These are phyloP conservation scores for Corticium candelabrum DNA, from an alignment of 37 sponge, comb jelly and placozoan genomes.

Conservation along the genomic window DNA sequence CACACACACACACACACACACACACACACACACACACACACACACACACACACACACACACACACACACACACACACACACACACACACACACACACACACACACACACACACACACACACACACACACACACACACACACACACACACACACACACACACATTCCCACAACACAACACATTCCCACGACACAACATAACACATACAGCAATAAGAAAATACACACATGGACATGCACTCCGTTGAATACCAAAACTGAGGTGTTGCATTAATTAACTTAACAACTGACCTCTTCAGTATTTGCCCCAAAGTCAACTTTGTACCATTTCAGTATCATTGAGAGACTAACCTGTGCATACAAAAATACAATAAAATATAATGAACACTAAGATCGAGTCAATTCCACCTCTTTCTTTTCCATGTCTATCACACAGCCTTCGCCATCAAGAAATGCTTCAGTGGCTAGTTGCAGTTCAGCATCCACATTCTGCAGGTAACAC, in stretches of 20 bases:
- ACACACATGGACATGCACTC: not conserved
- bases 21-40: conserved; percentile 20
- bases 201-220: not conserved
- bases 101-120: conserved; percentile 13
- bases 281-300: conserved; percentile 64
- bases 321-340: conserved; percentile 91
- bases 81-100: conserved; percentile 29
- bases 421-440: conserved; percentile 36
- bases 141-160: conserved; percentile 24
- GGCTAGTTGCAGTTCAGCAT: conserved; percentile 62
- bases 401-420: conserved; percentile 53
- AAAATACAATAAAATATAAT: not conserved
- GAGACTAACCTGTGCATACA: conserved; percentile 36
- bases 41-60: conserved; percentile 19
- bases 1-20: conserved; percentile 20
- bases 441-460: conserved; percentile 73
- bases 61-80: conserved; percentile 20
- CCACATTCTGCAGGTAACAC: conserved; percentile 38
- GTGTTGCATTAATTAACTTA: no score
- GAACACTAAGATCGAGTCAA: not conserved
- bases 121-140: conserved; percentile 23
- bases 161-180: no score
- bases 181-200: conserved; percentile 8
- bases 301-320: conserved; percentile 79
- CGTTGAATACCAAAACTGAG: no score